Base-by-base conservation (phyloP, 2,113 vertebrate species). In the Ivindomyrus marchei region DNA sequence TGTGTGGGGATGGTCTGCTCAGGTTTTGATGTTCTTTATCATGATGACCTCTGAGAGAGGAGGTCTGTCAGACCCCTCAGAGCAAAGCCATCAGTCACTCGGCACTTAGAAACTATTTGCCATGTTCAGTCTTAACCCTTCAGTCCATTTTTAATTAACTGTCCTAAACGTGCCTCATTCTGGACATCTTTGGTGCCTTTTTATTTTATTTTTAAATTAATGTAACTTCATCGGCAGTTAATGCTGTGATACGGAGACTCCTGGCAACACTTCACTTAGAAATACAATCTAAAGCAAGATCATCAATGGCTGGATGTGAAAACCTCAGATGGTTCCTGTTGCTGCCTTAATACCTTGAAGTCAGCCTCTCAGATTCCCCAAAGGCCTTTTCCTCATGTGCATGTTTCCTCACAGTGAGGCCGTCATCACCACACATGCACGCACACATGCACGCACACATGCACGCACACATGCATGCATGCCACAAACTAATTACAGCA, bases 1-100 rank as follows among this genome's bases (percentile, higher is more conserved):
- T 31, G 47, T 56, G 19, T 50, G 19, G 86, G 87, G 93, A 93
- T 94, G 94, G 93, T 94, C 93, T 93, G 92, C 90, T 53, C 85
- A 2, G 15, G 53, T 83, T 89, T 89, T 90, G 90, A 90, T 88
- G 89, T 89, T 93, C 90, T 90, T 93, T 91, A 92, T 94, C 87
- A 17, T 80, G 10, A 86, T 50, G 84, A 80, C 90, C 90, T 52
- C 3, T 91, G 91, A 88, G 8, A 66, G 87, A 11, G 52, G 52
- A 53, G 52, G 21, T n/a, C 24, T 9, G 8, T n/a, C 6, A 58
- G 21, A 58, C n/a, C 58, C 62, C 8, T 27, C 62, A 66, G 3
- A 27, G n/a, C n/a, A 66, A 66, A 66, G 8, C 24, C 56, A n/a
- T 62, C 21, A 2, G 8, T 66, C 24, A n/a, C 7, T 27, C n/a